These are phyloP conservation scores for Dicerorhinus sumatrensis DNA, from an alignment of 2,113 vertebrate genomes.

Conservation along the genomic window DNA sequence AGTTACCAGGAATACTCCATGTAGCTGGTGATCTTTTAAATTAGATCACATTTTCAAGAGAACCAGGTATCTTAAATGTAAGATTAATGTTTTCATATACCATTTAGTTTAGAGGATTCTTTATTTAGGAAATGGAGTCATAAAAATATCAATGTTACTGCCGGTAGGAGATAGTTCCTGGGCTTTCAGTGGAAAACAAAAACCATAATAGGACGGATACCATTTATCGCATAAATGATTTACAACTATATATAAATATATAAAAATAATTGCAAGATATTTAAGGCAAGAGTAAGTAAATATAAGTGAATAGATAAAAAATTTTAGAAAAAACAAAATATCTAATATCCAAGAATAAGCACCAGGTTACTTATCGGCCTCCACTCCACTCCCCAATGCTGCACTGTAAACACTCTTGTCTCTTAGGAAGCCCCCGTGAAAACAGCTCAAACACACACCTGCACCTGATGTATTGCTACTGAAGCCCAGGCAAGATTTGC, in stretches of 20 bases:
- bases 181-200: neutral
- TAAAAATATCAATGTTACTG: neutral
- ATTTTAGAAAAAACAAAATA: neutral
- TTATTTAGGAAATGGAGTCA: neutral
- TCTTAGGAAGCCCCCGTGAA: neutral
- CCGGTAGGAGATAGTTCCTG: neutral
- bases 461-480: conserved; percentile 98
- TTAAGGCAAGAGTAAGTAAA: neutral
- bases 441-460: conserved; percentile 87
- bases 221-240: rapidly evolving
- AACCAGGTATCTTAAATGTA: neutral
- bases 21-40: neutral
- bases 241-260: rapidly evolving
- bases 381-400: rapidly evolving
- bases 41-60: neutral
- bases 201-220: rapidly evolving
- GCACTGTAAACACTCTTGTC: neutral
- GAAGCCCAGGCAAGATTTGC: conserved; percentile 98
- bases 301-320: too few species aligned
- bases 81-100: neutral
- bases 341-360: too few species aligned
- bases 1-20: too few species aligned
- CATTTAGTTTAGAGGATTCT: neutral
- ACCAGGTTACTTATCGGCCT: rapidly evolving
- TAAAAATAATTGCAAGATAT: neutral